These are phyloP conservation scores for Paraplagusia blochii DNA, from an alignment of 2,113 vertebrate species.

Conservation along the genomic window DNA sequence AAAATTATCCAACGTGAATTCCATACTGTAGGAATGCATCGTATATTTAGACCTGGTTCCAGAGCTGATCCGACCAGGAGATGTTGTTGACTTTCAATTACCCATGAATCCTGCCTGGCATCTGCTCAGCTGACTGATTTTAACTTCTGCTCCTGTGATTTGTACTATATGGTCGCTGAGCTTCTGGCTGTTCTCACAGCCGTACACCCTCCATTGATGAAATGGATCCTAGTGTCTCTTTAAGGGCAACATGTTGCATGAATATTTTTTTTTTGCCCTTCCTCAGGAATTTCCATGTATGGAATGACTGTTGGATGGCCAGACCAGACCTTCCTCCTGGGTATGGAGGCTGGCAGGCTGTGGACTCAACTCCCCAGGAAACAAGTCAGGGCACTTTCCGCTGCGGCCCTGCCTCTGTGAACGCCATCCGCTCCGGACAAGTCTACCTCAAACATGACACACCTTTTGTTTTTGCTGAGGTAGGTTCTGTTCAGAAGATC, in stretches of 20 bases:
- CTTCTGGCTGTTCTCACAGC: no score
- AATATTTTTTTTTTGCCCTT: background rate
- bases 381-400: conserved; percentile 89
- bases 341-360: conserved; percentile 85
- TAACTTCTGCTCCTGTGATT: no score
- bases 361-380: conserved; percentile 85
- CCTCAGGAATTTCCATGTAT: conserved; percentile 90
- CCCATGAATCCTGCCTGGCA: background rate
- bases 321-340: conserved; percentile 81
- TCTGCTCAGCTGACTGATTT: background rate
- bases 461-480: conserved; percentile 89
- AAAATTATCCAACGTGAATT: conserved; percentile 5
- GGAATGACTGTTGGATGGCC: conserved; percentile 95
- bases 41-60: conserved; percentile 32
- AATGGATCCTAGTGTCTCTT: background rate
- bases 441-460: conserved; percentile 88
- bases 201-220: background rate
- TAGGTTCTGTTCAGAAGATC: conserved; percentile 62
- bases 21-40: conserved; percentile 20
- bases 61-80: conserved; percentile 20
- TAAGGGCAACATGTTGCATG: background rate
- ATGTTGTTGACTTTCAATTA: conserved; percentile 5
- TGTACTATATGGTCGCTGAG: no score
- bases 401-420: conserved; percentile 85
- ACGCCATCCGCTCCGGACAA: conserved; percentile 83